Conservation (phyloP, 2,113 vertebrate genomes). For the Gadus chalcogrammus region DNA sequence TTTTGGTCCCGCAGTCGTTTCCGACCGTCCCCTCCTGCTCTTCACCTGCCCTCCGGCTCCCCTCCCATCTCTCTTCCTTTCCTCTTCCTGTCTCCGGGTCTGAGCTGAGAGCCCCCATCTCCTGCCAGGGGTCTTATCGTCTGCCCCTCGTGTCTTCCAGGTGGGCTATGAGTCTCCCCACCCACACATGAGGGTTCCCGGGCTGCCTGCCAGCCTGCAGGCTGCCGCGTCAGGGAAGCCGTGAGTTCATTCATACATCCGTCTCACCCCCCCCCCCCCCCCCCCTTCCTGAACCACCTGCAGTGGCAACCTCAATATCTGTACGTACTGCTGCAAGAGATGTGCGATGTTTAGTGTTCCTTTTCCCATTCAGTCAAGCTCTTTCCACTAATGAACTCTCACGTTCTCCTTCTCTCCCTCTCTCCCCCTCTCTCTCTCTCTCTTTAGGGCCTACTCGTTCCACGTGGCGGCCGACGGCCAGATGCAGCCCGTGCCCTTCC, state of each 20-base stretch:
- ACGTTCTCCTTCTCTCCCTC: too few relatives aligned
- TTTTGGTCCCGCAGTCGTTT: too few relatives aligned
- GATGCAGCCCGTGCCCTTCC: slow-evolving; percentile 90
- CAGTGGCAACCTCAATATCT: too few relatives aligned
- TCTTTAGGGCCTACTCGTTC: slow-evolving; percentile 80
- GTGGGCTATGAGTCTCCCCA: slow-evolving; percentile 84
- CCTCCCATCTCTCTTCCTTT: not conserved
- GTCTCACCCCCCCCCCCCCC: not conserved
- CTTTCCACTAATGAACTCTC: too few relatives aligned
- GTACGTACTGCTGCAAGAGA: too few relatives aligned
- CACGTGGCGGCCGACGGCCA: slow-evolving; percentile 87
- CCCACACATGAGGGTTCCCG: slow-evolving; percentile 80
- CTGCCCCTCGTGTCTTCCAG: slow-evolving; percentile 48
- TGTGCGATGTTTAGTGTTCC: too few relatives aligned
- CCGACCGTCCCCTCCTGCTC: not conserved
- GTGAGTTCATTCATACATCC: slow-evolving; percentile 65
- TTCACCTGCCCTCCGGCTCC: not conserved
- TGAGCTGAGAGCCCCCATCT: not conserved
- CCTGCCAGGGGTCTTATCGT: not conserved
- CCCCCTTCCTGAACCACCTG: too few relatives aligned
- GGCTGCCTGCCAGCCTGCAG: slow-evolving; percentile 78
- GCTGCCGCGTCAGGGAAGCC: slow-evolving; percentile 79
- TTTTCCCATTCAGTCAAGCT: too few relatives aligned
- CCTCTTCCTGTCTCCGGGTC: not conserved
- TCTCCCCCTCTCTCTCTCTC: too few relatives aligned